Evolutionary conservation across 2,888 invertebrate species (phyloP).

Genomic region (Netelia inedita): DNA sequence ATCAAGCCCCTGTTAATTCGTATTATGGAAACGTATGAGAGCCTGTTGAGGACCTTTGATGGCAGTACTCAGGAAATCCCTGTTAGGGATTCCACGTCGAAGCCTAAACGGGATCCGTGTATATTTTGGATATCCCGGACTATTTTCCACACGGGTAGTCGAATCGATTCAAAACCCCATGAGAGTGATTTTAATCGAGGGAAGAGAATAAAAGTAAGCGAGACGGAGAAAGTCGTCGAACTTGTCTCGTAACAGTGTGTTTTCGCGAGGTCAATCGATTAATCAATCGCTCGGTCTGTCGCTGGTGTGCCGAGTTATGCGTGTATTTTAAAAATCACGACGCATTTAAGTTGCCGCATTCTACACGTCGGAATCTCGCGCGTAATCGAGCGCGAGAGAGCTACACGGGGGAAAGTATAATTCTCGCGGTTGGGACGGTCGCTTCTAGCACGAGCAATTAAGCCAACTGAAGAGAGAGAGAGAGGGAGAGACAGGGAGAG

Average conservation of each 20-base stretch:
- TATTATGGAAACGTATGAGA: too few species aligned
- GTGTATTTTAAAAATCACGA: conserved; percentile 24
- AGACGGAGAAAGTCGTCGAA: conserved; percentile 65
- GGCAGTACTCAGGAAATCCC: too few species aligned
- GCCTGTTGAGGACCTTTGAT: too few species aligned
- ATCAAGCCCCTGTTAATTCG: too few species aligned
- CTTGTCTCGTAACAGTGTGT: conserved; percentile 55
- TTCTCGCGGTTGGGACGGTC: conserved; percentile 31
- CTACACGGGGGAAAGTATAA: conserved; percentile 58
- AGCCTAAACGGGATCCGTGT: too few species aligned
- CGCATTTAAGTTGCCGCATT: conserved; percentile 59
- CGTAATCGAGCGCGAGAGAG: conserved; percentile 55
- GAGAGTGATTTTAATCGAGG: conserved; percentile 2
- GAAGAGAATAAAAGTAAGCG: conserved; percentile 27
- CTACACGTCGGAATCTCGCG: conserved; percentile 49
- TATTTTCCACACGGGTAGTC: too few species aligned
- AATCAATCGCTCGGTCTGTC: conserved; percentile 60
- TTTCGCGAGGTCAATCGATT: conserved; percentile 68
- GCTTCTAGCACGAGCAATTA: conserved; percentile 52
- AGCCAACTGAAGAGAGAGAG: conserved; percentile 27
- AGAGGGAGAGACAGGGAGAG: conserved; percentile 30
- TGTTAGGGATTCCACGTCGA: too few species aligned
- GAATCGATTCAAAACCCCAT: neutral
- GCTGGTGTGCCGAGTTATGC: neutral
- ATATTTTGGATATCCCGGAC: too few species aligned